Evolutionary conservation across 1,140 invertebrate species (phyloP), one percentile per base, ranked within the genome.

Genomic region (Stenopsyche tienmushanensis): DNA sequence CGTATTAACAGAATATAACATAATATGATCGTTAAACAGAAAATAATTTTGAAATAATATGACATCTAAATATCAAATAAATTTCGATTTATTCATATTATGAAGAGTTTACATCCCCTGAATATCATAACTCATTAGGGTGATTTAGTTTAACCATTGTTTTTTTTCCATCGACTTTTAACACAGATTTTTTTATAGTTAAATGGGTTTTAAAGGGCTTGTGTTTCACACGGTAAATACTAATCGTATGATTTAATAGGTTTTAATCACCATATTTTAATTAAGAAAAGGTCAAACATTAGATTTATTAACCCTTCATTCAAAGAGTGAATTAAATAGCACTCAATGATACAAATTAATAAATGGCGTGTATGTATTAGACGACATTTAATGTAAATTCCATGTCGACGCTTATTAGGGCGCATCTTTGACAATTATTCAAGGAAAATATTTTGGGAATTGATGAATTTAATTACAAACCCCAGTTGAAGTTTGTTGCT

Each of bases 401-500:
- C n/a, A 42, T 2, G 41, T 42, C 18, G n/a, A n/a, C n/a, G n/a
- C n/a, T n/a, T n/a, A n/a, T n/a, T n/a, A n/a, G n/a, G n/a, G n/a
- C n/a, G n/a, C n/a, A 34, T 34, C 13, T 34, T 34, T 21, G 53
- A 15, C 25, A 55, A 55, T 55, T 45, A 47, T 49, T 9, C 57
- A 60, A 47, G 17, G 10, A 29, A 47, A 60, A 47, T 47, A 60
- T 47, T 60, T 9, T 9, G 41, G 15, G 26, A 60, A 47, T 45
- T n/a, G 17, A 47, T 20, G 44, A 18, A 47, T 8, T 9, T 47
- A 47, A 9, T 47, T 47, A 9, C 10, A 15, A 15, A 20, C 5
- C 44, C 5, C 18, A 15, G 10, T 18, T 20, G 47, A 60, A 60
- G 57, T 60, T 47, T 60, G 24, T 60, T 60, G 41, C n/a, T 47